Conservation (phyloP, 2,888 invertebrate genomes). For the Erebia epiphron region DNA sequence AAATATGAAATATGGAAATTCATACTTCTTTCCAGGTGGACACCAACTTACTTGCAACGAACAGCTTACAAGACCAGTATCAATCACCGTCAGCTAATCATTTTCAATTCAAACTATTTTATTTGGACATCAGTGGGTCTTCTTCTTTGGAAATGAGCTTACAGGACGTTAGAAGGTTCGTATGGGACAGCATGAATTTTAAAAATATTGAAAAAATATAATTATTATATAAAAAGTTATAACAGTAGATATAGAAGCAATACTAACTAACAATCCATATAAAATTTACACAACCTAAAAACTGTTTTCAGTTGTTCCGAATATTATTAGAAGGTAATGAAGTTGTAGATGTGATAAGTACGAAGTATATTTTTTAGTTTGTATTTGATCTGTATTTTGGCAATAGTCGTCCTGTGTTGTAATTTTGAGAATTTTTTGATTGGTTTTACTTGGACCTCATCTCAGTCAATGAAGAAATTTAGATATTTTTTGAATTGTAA, state of each 20-base stretch:
- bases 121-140: slow-evolving; percentile 90
- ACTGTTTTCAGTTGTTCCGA: slow-evolving; percentile 30
- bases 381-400: slow-evolving; percentile 1
- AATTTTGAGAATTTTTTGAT: not conserved
- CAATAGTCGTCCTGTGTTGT: not conserved
- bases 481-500: no score
- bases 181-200: slow-evolving; percentile 7
- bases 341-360: slow-evolving; percentile 2
- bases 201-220: not conserved
- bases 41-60: slow-evolving; percentile 68
- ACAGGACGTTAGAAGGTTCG: slow-evolving; percentile 88
- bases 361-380: slow-evolving; percentile 9
- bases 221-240: not conserved
- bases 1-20: not conserved
- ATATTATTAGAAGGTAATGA: slow-evolving; percentile 18
- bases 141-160: slow-evolving; percentile 86
- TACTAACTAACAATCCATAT: slow-evolving; percentile 31
- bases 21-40: slow-evolving; percentile 67
- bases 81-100: slow-evolving; percentile 83
- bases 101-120: slow-evolving; percentile 89
- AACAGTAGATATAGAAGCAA: slow-evolving; percentile 6
- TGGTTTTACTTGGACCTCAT: not conserved
- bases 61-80: slow-evolving; percentile 81
- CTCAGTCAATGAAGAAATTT: not conserved
- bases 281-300: slow-evolving; percentile 43